phyloP scores from a whole-genome alignment of 2,888 invertebrate species.

The Andrena fulva region DNA sequence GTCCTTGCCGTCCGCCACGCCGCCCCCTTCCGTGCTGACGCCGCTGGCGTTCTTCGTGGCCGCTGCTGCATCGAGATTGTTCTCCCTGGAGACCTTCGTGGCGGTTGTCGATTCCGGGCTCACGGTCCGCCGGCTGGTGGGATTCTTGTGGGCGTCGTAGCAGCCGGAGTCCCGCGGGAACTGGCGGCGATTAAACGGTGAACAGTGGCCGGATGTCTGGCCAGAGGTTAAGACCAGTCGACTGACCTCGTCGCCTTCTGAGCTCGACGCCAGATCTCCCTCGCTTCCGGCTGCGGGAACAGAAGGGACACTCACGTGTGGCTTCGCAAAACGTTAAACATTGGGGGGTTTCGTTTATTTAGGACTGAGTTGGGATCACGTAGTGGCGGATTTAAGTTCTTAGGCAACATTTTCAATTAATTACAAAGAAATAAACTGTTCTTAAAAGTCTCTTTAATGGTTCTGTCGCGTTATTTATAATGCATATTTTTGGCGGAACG shows the following conservation, averaged over 20 bases:
- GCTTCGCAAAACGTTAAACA: neutral
- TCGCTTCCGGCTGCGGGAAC: slow-evolving; percentile 88
- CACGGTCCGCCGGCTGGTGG: slow-evolving; percentile 76
- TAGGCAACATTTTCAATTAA: too few relatives aligned
- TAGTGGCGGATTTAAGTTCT: slow-evolving; percentile 16
- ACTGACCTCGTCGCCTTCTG: slow-evolving; percentile 89
- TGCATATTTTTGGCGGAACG: too few relatives aligned
- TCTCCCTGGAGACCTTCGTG: slow-evolving; percentile 78
- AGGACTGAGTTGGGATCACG: neutral
- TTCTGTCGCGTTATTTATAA: too few relatives aligned
- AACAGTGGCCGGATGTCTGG: slow-evolving; percentile 85
- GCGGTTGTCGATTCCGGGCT: slow-evolving; percentile 79
- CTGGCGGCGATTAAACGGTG: slow-evolving; percentile 92
- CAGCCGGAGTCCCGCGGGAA: slow-evolving; percentile 94
- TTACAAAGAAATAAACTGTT: too few relatives aligned
- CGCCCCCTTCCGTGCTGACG: slow-evolving; percentile 58
- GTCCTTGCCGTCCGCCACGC: slow-evolving; percentile 74
- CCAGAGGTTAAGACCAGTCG: slow-evolving; percentile 83
- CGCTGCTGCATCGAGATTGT: slow-evolving; percentile 83
- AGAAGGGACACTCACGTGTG: slow-evolving; percentile 18
- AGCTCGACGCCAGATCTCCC: slow-evolving; percentile 92
- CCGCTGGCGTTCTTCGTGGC: slow-evolving; percentile 68
- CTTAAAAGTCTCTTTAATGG: too few relatives aligned
- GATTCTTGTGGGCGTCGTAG: slow-evolving; percentile 88
- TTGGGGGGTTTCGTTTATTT: neutral